Evolutionary conservation across 2,113 vertebrate species (phyloP), one percentile per base, ranked within the genome.

Genomic region (Syrmaticus mikado): DNA sequence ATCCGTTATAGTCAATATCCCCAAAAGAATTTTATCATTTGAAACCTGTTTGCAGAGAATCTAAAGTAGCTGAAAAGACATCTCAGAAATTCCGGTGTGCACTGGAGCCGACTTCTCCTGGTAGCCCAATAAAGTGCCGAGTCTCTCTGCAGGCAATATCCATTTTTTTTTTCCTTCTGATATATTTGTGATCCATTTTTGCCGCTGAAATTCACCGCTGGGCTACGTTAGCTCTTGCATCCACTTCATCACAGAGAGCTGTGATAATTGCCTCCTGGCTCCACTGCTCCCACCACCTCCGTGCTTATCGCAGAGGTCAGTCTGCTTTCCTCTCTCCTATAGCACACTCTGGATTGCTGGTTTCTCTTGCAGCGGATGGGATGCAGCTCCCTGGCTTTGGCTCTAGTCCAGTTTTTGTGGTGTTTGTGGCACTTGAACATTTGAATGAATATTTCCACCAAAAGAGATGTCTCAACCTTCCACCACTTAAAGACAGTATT

Each of bases 11-110:
- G 87, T 85, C 93, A 93, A 45, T 91, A 96, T 91, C 85, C 96
- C 96, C 96, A 83, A 88, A 96, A 96, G 96, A 96, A 96, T 96
- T 96, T 96, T 95, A 96, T 96, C 96, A 94, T 90, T 94, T 93
- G 88, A 94, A 96, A 94, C 87, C 76, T 94, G 82, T 96, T 97
- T 92, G 94, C 94, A 92, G 85, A 94, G 94, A 94, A 95, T 96
- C 89, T 95, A 92, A 97, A 94, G 94, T 78, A 96, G 95, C 73
- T 32, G 18, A 90, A 25, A 93, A 94, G 93, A 83, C 85, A 90
- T 86, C 93, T 85, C 87, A 90, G 85, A 93, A 94, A 94, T 94
- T 96, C 90, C 80, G 68, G 82, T 0, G 4, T 78, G 67, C 0
- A 0, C 90, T 34, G 73, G 68, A 93, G 82, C 89, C 0, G 25